Base-by-base conservation (phyloP, 2,113 vertebrate genomes). In the Indicator indicator region DNA sequence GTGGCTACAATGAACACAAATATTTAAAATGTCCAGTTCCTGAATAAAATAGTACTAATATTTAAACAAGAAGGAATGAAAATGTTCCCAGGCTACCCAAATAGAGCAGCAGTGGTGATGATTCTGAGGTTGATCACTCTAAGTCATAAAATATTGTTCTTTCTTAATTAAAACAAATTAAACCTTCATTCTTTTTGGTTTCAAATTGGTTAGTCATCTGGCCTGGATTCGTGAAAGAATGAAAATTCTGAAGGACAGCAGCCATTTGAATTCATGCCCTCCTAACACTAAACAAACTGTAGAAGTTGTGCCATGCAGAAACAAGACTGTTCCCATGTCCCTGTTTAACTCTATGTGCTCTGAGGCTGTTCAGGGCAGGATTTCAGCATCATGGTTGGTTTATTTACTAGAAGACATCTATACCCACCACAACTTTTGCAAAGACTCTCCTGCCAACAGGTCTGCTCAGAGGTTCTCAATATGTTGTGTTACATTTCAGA, bases 1-100 rank as follows among this genome's bases (percentile, higher is more conserved):
- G 85, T 95, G 97, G 85, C 96, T 97, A 80, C 88, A 90, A 83
- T 27, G 82, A 96, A 89, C 78, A 91, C 96, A 97, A 97, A 96
- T 96, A 95, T 96, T 97, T 97, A 94, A 95, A 96, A 95, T 81
- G 87, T 56, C 58, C 17, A 48, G 71, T n/a, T 94, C 89, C 94
- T 95, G 92, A 95, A 95, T 95, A 92, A 94, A 96, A 90, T 75
- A 72, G 64, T 50, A 36, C 36, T 36, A 36, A 36, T 36, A 36
- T 36, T 36, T 36, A 36, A 36, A 36, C 36, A 36, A 36, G 36
- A 36, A 36, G 36, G 36, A 36, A 36, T 36, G 36, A 36, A 36
- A 36, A 36, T 36, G 36, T 36, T 36, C 36, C 36, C 36, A 36
- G 36, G 36, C 8, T 36, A 36, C 36, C 36, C 36, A 36, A 36